Conservation (phyloP, 2,888 invertebrate species). For the Dasysyrphus albostriatus region DNA sequence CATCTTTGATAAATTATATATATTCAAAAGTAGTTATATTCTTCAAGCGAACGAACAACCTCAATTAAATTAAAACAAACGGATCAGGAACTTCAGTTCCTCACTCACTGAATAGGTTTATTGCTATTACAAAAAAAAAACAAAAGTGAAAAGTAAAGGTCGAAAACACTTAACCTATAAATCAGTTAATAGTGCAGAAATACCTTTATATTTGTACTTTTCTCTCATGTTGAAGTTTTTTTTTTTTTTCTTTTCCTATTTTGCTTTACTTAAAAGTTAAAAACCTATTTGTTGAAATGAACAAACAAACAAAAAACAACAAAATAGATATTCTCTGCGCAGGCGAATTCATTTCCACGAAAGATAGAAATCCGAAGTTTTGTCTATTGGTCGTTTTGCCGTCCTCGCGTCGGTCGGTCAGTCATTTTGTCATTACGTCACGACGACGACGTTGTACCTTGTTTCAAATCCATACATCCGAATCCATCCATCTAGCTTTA, state of each 20-base stretch:
- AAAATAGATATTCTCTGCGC: neutral
- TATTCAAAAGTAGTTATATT: neutral
- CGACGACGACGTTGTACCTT: neutral
- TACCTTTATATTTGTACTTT: conserved; percentile 18
- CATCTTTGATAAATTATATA: neutral
- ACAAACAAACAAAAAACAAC: neutral
- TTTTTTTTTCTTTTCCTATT: neutral
- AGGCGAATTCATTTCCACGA: conserved; percentile 51
- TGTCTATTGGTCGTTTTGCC: conserved; percentile 27
- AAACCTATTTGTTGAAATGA: neutral
- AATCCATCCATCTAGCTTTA: conserved; percentile 45
- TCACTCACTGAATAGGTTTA: neutral
- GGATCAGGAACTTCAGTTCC: neutral
- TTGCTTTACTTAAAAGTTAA: conserved; percentile 3
- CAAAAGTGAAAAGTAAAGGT: conserved; percentile 19
- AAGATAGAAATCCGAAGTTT: conserved; percentile 43
- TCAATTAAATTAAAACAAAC: conserved; percentile 5
- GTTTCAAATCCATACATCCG: conserved; percentile 2
- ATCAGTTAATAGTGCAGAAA: conserved; percentile 2
- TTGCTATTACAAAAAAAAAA: neutral
- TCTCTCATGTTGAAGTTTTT: neutral
- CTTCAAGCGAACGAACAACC: neutral
- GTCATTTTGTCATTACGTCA: neutral
- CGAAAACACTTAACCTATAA: neutral
- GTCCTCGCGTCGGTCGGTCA: neutral